Evolutionary conservation across 1,140 invertebrate species (phyloP).

Genomic region (Zelostemma sp.): DNA sequence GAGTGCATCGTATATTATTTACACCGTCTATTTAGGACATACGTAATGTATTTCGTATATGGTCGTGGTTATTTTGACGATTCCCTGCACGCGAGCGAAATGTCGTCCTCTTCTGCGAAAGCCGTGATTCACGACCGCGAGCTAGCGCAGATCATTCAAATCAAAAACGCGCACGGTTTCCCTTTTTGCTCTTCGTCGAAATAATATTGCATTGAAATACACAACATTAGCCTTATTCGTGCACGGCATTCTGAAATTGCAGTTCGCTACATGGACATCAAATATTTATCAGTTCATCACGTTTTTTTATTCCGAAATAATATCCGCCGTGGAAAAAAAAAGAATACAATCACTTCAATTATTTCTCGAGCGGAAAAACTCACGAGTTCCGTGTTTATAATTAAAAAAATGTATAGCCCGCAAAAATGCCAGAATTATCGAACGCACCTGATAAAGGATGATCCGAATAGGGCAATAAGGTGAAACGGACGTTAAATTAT

Average conservation of each 20-base stretch:
- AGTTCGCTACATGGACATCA: not conserved
- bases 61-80: conserved; percentile 49
- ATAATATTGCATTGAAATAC: conserved; percentile 42
- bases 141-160: conserved; percentile 41
- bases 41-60: conserved; percentile 49
- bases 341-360: too few relatives aligned
- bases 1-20: conserved; percentile 46
- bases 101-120: conserved; percentile 39
- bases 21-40: conserved; percentile 44
- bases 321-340: too few relatives aligned
- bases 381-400: not conserved
- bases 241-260: conserved; percentile 13
- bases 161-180: conserved; percentile 35
- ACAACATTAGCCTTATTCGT: conserved; percentile 40
- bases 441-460: not conserved
- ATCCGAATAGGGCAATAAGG: not conserved
- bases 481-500: conserved; percentile 33
- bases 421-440: too few relatives aligned
- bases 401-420: not conserved
- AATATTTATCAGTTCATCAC: conserved; percentile 1
- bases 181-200: conserved; percentile 24
- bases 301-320: not conserved
- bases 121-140: conserved; percentile 43
- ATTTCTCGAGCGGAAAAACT: too few relatives aligned
- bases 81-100: conserved; percentile 48